Evolutionary conservation across 2,797 vertebrate species (phyloP).

Genomic region (Sternotherus odoratus): DNA sequence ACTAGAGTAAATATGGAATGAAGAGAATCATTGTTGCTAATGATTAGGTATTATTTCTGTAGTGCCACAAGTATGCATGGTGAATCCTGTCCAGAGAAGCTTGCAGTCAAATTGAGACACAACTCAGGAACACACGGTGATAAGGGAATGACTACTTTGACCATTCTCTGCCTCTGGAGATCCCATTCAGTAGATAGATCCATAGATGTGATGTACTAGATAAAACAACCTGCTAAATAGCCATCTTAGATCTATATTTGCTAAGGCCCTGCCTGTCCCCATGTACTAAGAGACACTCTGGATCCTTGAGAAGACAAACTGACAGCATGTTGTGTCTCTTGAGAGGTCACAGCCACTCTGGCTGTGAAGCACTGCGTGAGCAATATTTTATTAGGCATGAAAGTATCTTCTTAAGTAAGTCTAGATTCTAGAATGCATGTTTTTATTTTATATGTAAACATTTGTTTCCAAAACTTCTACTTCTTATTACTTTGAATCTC

Average conservation of each 20-base stretch:
- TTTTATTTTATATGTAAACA: background rate
- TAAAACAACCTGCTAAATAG: background rate
- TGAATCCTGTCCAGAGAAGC: background rate
- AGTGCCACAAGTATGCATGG: background rate
- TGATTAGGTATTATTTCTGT: background rate
- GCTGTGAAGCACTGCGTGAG: background rate
- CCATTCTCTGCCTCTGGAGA: background rate
- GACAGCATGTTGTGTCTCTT: background rate
- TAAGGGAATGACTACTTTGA: fast-evolving
- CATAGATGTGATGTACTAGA: background rate
- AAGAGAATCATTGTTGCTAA: background rate
- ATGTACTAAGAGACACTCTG: fast-evolving
- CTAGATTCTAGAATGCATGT: background rate
- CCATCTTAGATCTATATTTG: background rate
- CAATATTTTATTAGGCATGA: background rate
- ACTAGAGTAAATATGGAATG: background rate
- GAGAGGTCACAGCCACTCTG: background rate
- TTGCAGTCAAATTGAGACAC: background rate
- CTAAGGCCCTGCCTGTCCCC: background rate
- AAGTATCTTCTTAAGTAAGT: background rate
- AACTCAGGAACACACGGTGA: background rate
- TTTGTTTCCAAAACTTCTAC: background rate
- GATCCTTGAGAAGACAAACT: background rate
- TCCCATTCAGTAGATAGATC: background rate
- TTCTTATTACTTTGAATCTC: background rate